Evolutionary conservation across 2,797 vertebrate species (phyloP), one percentile per base, ranked within the genome.

Genomic region (Syngnathus rostellatus): DNA sequence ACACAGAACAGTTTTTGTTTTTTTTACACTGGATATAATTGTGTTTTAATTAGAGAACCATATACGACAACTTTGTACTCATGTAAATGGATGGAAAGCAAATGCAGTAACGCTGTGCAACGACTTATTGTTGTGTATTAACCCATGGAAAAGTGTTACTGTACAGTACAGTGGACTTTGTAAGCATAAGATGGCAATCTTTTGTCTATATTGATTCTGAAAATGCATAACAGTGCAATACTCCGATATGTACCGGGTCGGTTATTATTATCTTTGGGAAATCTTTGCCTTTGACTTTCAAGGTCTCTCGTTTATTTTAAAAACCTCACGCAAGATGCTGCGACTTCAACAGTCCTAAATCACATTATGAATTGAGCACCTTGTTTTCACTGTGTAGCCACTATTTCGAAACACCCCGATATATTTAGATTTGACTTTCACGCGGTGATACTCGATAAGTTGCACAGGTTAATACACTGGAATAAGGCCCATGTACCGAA

Each of bases 71-170:
- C 81, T 89, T 88, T 85, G 68, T 87, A 89, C 82, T 81, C 75
- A 78, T 84, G 82, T 85, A 88, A 83, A 86, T 81, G 77, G 80
- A 81, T 70, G 69, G 74, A 84, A 73, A 70, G 77, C 63, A 74
- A 82, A 82, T 77, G 71, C 78, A 79, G 82, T 81, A 77, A 84
- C 74, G 71, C 74, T 75, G 75, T 72, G 80, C 77, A 69, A 73
- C 79, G 83, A 74, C 83, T 86, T 87, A 85, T 87, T 86, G 77
- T 80, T 80, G 84, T 88, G 83, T 86, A 84, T 84, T 86, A 83
- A 87, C 84, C 83, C 63, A 76, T 6, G 46, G 61, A 73, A 61
- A 76, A 71, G 68, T 68, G 61, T 66, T 69, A 70, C 67, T 48
- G 60, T 72, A 69, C 62, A 73, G 53, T 73, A 69, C 63, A 73